Evolutionary conservation across 2,797 vertebrate genomes (phyloP).

Genomic region (Chromis chromis): DNA sequence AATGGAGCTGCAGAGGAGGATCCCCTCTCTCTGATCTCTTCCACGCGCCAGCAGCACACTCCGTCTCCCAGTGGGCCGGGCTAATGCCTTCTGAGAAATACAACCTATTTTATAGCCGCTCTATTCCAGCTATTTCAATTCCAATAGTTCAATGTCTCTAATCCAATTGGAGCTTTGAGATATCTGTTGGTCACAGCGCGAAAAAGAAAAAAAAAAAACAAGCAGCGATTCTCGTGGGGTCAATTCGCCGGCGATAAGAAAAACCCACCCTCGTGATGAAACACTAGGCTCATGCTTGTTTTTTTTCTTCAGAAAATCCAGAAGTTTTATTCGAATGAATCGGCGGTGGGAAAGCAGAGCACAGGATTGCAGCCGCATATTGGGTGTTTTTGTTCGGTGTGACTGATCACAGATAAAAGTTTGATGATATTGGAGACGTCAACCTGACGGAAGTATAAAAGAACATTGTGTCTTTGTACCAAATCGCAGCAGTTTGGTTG

Average conservation of each 20-base stretch:
- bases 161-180: constrained; percentile 70
- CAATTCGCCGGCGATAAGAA: constrained; percentile 39
- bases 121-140: constrained; percentile 62
- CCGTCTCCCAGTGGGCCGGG: constrained; percentile 59
- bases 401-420: no score
- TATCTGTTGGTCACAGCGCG: constrained; percentile 44
- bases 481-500: no score
- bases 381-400: no score
- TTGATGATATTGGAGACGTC: no score
- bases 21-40: constrained; percentile 75
- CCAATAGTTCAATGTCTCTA: constrained; percentile 62
- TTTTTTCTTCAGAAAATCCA: constrained; percentile 19
- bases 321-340: constrained; percentile 27
- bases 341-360: not conserved
- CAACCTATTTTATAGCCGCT: constrained; percentile 63
- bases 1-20: constrained; percentile 76
- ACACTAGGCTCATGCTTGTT: constrained; percentile 16
- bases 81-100: constrained; percentile 73
- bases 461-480: no score
- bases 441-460: no score
- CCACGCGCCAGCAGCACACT: constrained; percentile 59
- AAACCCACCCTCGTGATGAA: constrained; percentile 30
- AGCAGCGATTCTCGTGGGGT: constrained; percentile 39
- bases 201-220: not conserved
- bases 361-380: no score